Percentiles rank a stretch among this genome's conserved stretches.
phyloP scores from a whole-genome alignment of 2,888 invertebrate species.

The Eupithecia tripunctaria region DNA sequence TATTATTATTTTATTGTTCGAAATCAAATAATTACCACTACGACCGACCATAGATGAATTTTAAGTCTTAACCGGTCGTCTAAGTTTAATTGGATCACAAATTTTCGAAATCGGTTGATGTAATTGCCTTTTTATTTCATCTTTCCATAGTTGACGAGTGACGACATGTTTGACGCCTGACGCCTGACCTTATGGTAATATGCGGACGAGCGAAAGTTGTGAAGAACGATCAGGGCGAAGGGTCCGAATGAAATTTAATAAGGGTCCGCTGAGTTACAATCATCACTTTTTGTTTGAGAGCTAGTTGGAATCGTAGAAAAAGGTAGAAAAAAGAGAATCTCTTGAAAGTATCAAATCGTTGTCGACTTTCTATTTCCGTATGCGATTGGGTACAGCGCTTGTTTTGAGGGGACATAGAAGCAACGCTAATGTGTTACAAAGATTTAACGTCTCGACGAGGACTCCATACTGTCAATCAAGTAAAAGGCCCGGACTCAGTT shows the following conservation, averaged over 20 bases:
- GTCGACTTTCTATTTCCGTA: no score
- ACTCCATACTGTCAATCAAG: background rate
- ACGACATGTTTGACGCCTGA: conserved; percentile 24
- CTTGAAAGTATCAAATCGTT: no score
- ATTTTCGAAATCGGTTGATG: background rate
- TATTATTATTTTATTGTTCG: no score
- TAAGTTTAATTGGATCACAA: background rate
- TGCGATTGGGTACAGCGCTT: background rate
- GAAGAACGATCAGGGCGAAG: conserved; percentile 21
- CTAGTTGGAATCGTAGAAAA: conserved; percentile 1
- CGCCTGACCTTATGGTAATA: conserved; percentile 20
- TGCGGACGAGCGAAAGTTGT: conserved; percentile 19
- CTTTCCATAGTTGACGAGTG: conserved; percentile 16
- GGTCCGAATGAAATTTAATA: conserved; percentile 29
- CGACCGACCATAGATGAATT: no score
- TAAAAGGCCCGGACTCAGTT: background rate
- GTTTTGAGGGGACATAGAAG: background rate
- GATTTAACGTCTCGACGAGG: background rate
- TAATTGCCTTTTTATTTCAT: conserved; percentile 11
- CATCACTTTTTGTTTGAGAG: conserved; percentile 12
- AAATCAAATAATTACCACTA: no score
- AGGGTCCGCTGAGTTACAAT: conserved; percentile 25
- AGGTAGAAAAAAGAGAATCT: background rate
- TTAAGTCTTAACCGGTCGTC: background rate
- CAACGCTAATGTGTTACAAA: background rate